Evolutionary conservation across 1,140 invertebrate species (phyloP).

Genomic region (Ceratosolen solmsi): DNA sequence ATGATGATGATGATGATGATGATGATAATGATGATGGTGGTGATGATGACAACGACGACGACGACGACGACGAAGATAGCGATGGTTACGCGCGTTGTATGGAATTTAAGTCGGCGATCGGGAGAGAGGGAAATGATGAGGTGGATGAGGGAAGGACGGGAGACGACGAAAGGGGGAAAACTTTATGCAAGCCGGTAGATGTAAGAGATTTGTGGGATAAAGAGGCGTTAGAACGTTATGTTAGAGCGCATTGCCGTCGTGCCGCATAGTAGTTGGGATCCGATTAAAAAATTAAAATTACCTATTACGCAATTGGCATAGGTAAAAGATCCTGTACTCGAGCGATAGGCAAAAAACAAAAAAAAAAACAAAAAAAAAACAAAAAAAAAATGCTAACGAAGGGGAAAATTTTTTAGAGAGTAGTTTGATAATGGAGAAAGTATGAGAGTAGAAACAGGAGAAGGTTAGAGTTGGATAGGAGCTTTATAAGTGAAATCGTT

Average conservation of each 20-base stretch:
- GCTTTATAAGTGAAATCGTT: conserved; percentile 28
- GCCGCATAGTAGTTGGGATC: not conserved
- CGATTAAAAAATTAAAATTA: conserved; percentile 25
- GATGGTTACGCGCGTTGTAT: not conserved
- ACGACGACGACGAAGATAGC: no score
- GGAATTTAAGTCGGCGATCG: not conserved
- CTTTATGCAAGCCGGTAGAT: not conserved
- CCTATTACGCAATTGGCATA: not conserved
- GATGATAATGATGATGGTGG: no score
- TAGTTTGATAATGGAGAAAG: conserved; percentile 33
- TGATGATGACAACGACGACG: no score
- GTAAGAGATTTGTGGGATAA: not conserved
- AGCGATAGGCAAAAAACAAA: not conserved
- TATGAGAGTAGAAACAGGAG: not conserved
- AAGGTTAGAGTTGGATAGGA: not conserved
- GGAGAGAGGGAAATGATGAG: not conserved
- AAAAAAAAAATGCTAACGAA: no score
- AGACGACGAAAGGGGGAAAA: conserved; percentile 21
- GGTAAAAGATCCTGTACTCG: not conserved
- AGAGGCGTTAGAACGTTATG: conserved; percentile 1
- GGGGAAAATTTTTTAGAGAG: no score
- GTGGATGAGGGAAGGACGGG: not conserved
- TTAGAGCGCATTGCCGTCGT: not conserved
- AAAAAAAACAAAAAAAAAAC: not conserved
- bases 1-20: no score